Base-by-base conservation (phyloP, 2,797 vertebrate species). In the Diglossa cyanea region DNA sequence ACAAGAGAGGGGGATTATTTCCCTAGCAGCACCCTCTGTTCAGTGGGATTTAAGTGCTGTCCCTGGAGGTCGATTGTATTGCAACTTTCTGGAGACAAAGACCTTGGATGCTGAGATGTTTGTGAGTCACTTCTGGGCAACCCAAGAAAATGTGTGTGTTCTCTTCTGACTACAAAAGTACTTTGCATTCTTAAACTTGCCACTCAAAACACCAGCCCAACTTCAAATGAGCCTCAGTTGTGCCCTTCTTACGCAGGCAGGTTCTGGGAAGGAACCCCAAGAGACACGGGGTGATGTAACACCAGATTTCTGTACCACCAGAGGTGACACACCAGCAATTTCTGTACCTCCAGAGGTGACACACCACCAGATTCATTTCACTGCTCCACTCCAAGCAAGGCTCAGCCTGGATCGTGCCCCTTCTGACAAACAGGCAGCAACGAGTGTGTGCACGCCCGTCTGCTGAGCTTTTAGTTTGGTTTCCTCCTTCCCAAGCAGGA, bases 81-180 rank as follows among this genome's bases (percentile, higher is more conserved):
- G 67, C 0, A 11, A 71, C 83, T 79, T 89, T 86, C 63, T 67
- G 83, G 63, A 94, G 86, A 91, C 82, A 82, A 81, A 86, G 73
- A 3, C 31, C 75, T 57, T 2, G 2, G 57, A 61, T 35, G 47
- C 50, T 26, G 2, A 30, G 53, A 67, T 4, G 55, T 58, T 80
- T 65, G 19, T 80, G 91, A 95, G 70, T 88, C 90, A 90, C 54
- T 60, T 18, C 45, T 23, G 87, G 71, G 67, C 72, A 80, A 17
- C 45, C 24, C 68, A 42, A 75, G 82, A 67, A 75, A 83, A 58
- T 0, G 1, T 2, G 1, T 20, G 44, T 17, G 62, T 28, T 86
- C 68, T 76, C 60, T 50, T 79, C 66, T 3, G 5, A 31, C 47
- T 53, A 45, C 51, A 42, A 39, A 54, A 78, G 30, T 3, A 25